These are phyloP conservation scores for Lithobius niger DNA, from an alignment of 1,140 invertebrate species.

Conservation along the genomic window DNA sequence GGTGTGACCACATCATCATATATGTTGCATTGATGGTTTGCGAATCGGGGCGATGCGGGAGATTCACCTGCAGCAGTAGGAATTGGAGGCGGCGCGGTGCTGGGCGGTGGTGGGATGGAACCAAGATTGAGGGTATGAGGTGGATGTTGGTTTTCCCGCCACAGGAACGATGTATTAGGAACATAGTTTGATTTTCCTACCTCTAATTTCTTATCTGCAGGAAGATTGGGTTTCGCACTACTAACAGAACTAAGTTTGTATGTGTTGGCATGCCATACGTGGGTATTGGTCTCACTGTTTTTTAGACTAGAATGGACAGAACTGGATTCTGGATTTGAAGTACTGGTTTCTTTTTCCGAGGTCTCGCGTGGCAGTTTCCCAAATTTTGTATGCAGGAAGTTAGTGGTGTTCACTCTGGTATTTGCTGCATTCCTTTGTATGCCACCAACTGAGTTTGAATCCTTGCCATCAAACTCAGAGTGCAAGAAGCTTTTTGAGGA, in stretches of 20 bases:
- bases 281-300: neutral
- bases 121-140: neutral
- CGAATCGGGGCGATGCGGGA: no score
- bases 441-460: no score
- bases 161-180: slow-evolving; percentile 3
- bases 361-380: no score
- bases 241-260: neutral
- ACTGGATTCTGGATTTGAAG: neutral
- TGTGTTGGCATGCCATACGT: neutral
- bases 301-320: neutral
- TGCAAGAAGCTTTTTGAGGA: no score
- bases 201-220: neutral
- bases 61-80: neutral
- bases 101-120: neutral
- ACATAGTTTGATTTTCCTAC: slow-evolving; percentile 3
- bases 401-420: no score
- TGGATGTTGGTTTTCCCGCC: neutral
- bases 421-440: no score
- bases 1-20: slow-evolving; percentile 3
- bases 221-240: no score
- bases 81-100: neutral
- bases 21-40: neutral
- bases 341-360: no score
- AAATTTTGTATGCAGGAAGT: no score
- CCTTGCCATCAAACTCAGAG: no score